phyloP scores from a whole-genome alignment of 30 jellyfish, hydroid and myxozoan species.

The Mastigias papua region DNA sequence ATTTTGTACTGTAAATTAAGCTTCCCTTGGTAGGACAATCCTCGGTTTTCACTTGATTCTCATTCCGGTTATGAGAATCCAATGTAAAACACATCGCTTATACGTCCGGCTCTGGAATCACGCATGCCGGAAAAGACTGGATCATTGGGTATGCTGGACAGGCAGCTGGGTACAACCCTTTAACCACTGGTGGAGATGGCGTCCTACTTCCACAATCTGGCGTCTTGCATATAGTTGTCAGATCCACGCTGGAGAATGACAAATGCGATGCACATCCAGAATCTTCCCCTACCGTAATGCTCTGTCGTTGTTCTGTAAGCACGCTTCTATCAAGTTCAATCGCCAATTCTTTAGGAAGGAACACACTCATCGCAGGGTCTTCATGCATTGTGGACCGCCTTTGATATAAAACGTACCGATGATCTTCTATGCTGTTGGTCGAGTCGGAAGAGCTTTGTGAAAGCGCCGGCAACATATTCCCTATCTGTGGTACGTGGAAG shows the following conservation, averaged over 20 bases:
- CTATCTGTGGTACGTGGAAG: slow-evolving; percentile 10
- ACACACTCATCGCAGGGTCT: slow-evolving; percentile 2
- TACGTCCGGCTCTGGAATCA: slow-evolving; percentile 70
- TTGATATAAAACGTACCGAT: slow-evolving; percentile 17
- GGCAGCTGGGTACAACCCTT: slow-evolving; percentile 57
- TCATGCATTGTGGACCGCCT: neutral
- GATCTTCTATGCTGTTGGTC: neutral
- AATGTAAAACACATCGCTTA: neutral
- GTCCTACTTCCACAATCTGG: slow-evolving; percentile 49
- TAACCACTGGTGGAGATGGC: slow-evolving; percentile 11
- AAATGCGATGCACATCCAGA: slow-evolving; percentile 51
- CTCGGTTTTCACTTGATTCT: too few relatives aligned
- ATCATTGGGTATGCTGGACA: slow-evolving; percentile 65
- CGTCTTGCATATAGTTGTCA: slow-evolving; percentile 43
- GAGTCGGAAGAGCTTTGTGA: slow-evolving; percentile 8
- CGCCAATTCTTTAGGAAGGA: slow-evolving; percentile 2
- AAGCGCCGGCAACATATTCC: neutral
- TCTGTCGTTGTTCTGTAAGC: neutral
- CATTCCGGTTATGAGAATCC: too few relatives aligned
- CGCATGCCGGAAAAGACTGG: slow-evolving; percentile 59
- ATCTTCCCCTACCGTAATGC: slow-evolving; percentile 3
- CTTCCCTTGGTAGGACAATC: too few relatives aligned
- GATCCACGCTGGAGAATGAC: slow-evolving; percentile 57
- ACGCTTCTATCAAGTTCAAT: neutral
- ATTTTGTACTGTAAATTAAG: too few relatives aligned